Evolutionary conservation across 2,113 vertebrate genomes (phyloP), one percentile per base, ranked within the genome.

Genomic region (Electrona antarctica): DNA sequence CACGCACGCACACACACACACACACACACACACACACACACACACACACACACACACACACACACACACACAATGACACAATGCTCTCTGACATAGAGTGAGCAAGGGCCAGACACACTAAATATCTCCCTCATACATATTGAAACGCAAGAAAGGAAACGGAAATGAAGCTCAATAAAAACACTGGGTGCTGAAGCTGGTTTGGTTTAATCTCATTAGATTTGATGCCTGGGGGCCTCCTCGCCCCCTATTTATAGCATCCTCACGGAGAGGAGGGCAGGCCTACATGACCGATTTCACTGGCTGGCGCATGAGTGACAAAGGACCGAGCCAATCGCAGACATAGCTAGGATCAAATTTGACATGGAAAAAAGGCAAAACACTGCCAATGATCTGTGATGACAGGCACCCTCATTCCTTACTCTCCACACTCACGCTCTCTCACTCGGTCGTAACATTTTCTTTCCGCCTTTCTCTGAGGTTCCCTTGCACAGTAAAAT

Each of bases 171-270:
- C 89, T 85, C 83, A 90, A 85, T 84, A 87, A 87, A 41, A 88
- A 88, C 76, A 84, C 75, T 89, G 74, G 75, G 77, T 88, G 85
- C 84, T 58, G 79, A 86, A 73, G 81, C 88, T 90, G 85, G 86
- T 91, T 91, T 78, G 87, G 83, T 92, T 87, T 91, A 93, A 93
- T 93, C 88, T 88, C 87, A 93, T 93, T 92, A 90, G 83, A 87
- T 64, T 67, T 69, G 70, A 76, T 83, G 89, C 92, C 85, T 50
- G 55, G 69, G 21, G 87, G 91, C 87, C 76, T 77, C 85, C 76
- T 61, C 56, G 60, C 28, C 11, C 71, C 74, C 88, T 92, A 92
- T 92, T 92, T 93, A 93, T 93, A 93, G 88, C 81, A 73, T 68
- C 57, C 72, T 83, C 60, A 67, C 77, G 72, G 73, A 71, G 85